Evolutionary conservation across 2,888 invertebrate genomes (phyloP), one percentile per base, ranked within the genome.

Genomic region (Gastracanthus pulcherrimus): DNA sequence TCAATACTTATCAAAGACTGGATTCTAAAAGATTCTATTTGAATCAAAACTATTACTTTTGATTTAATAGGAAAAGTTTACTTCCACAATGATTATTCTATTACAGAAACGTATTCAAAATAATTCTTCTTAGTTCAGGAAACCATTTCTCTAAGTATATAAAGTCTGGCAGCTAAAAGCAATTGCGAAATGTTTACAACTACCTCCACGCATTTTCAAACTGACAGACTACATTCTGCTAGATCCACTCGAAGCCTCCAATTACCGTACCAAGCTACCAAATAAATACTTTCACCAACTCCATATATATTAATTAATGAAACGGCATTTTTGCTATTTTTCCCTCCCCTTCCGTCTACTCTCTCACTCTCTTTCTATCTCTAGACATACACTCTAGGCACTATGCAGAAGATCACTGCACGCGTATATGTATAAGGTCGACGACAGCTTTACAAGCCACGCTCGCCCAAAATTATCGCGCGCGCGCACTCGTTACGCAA

Each of bases 401-500:
- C 9, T 16, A 9, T 2, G 3, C 41, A 41, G 41, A 41, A 13
- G 41, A 41, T 16, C 13, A 9, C 16, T 2, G 2, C 2, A 9
- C 41, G 55, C 55, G 55, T 1, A 4, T n/a, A n/a, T n/a, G n/a
- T n/a, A n/a, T n/a, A 34, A 62, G 34, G n/a, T 62, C 62, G 34
- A 62, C 34, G 62, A 62, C 62, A 62, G 62, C 2, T 62, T 62
- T 62, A 62, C 62, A 34, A 34, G 62, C 34, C 2, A 3, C n/a
- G 16, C 62, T 62, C 62, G 19, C 36, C 48, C 7, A 31, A 34
- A 51, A 71, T 23, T 5, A 51, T 6, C 34, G 29, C 36, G 4
- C 51, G 48, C 51, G 69, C 34, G 29, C 36, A 1, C 51, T 62
- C 51, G 69, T 77, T 77, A 34, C 26, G 45, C 62, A 77, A 77